Base-by-base conservation (phyloP, 2,888 invertebrate genomes). In the Euproctis similis region DNA sequence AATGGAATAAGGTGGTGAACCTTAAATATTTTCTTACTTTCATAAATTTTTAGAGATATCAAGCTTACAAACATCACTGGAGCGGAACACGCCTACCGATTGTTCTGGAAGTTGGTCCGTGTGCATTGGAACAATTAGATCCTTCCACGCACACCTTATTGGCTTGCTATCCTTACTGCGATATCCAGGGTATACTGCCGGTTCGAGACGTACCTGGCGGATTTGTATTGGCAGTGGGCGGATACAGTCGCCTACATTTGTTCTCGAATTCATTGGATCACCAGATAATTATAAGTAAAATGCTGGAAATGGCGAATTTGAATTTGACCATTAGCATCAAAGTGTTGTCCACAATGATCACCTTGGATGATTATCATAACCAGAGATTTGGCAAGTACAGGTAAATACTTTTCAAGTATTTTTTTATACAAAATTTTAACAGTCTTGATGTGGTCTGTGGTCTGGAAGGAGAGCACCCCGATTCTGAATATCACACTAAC, bases 41-140 rank as follows among this genome's bases (percentile, higher is more conserved):
- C 4, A 19, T 2, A 19, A 1, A 21, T 29, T 53, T 53, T 12
- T 76, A 94, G 93, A 89, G 90, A 58, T 97, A 92, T 75, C 92
- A 93, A 76, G 95, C 94, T 3, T 95, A 93, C 73, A 98, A 99
- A 78, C 92, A 95, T 62, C 97, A 98, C 60, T 99, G 98, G 98
- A 96, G 97, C 24, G 97, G 97, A 28, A 93, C 92, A 17, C 89
- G 94, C 39, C 85, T 97, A 21, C 95, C 96, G 1, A 89, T 96
- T 9, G 89, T 94, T 12, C 78, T 99, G 36, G 96, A 97, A 86
- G 93, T 97, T 1, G 94, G 95, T n/a, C 92, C 95, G 0, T 93
- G 93, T 65, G 94, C 96, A 13, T 73, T 99, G 30, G 95, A 97
- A 65, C 98, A 98, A 72, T 73, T 96, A 34, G 96, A 98, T 72